Base-by-base conservation (phyloP, 2,797 vertebrate species). In the Pitangus sulphuratus region DNA sequence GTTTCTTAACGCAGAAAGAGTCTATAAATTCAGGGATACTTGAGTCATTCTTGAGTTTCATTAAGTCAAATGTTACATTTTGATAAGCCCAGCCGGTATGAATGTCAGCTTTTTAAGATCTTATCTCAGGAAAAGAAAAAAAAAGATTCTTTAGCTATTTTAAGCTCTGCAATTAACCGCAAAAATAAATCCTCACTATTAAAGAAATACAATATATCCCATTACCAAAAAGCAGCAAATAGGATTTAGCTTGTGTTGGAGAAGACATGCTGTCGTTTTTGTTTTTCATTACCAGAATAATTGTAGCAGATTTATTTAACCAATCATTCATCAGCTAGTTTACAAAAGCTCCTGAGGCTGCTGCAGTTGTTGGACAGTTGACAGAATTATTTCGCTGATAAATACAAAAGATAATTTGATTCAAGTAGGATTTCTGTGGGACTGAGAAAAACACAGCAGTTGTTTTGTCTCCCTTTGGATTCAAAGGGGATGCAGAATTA, bases 21-120 rank as follows among this genome's bases (percentile, higher is more conserved):
- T 96, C 97, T 91, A 98, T 98, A 98, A 98, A 98, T 98, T 94
- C 86, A 96, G 71, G 8, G 45, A 57, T 82, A 92, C 79, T 97
- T 81, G 42, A 97, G 90, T 96, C 94, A 97, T 97, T 95, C 75
- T 91, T 97, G 92, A 93, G 89, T 94, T 96, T 98, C 95, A 92
- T 97, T 97, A 97, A 96, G 80, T 97, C 96, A 95, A 95, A 96
- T 82, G 83, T 84, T 94, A 79, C 64, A 35, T 94, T 96, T 86
- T 95, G 94, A 95, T 95, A 95, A 95, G 86, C 85, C 91, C 12
- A 66, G 92, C 96, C 93, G 92, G 78, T 83, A 85, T 40, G 85
- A 93, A 54, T 68, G 77, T 92, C 95, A 65, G 83, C 78, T 95
- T 95, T 97, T 84, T 70, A 87, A 96, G 97, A 97, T 85, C 33